Percentiles rank a stretch among this genome's conserved stretches.
phyloP scores from a whole-genome alignment of 2,888 invertebrate species.

The Drosophila tanythrix region DNA sequence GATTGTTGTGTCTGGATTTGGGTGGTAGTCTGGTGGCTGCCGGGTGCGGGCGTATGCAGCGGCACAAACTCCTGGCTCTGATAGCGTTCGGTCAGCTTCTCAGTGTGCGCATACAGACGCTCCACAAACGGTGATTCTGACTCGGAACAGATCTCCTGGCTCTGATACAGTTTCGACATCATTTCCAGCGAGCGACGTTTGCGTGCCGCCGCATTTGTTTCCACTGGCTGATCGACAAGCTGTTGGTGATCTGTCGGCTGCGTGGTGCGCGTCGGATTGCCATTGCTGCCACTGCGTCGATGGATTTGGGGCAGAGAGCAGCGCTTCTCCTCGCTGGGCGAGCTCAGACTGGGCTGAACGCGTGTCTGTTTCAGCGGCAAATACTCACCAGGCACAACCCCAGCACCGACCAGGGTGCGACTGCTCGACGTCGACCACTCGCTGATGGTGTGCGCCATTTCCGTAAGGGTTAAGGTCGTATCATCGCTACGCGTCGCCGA shows the following conservation, averaged over 20 bases:
- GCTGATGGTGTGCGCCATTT: constrained; percentile 91
- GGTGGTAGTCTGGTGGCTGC: constrained; percentile 23
- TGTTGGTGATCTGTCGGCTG: constrained; percentile 11
- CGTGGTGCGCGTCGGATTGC: constrained; percentile 67
- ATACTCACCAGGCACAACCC: constrained; percentile 85
- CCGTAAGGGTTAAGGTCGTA: constrained; percentile 89
- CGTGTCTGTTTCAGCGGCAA: constrained; percentile 83
- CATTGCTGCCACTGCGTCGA: constrained; percentile 78
- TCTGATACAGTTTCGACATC: constrained; percentile 87
- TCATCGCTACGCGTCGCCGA: constrained; percentile 93
- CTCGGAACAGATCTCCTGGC: constrained; percentile 87
- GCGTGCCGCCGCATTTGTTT: constrained; percentile 76
- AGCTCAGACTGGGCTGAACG: constrained; percentile 68
- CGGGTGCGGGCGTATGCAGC: constrained; percentile 69
- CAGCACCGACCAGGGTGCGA: constrained; percentile 88
- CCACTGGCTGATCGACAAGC: constrained; percentile 57
- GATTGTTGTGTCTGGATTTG: constrained; percentile 68
- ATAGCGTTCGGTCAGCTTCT: constrained; percentile 88
- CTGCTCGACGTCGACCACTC: constrained; percentile 94
- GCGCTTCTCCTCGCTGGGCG: constrained; percentile 80
- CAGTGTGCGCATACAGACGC: constrained; percentile 87
- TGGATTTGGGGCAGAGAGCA: constrained; percentile 81
- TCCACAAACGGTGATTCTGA: constrained; percentile 86
- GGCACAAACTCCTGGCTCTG: constrained; percentile 88
- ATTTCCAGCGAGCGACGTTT: constrained; percentile 86